These are phyloP conservation scores for Drosophila paramelanica DNA, from an alignment of 2,888 invertebrate species.

Conservation along the genomic window DNA sequence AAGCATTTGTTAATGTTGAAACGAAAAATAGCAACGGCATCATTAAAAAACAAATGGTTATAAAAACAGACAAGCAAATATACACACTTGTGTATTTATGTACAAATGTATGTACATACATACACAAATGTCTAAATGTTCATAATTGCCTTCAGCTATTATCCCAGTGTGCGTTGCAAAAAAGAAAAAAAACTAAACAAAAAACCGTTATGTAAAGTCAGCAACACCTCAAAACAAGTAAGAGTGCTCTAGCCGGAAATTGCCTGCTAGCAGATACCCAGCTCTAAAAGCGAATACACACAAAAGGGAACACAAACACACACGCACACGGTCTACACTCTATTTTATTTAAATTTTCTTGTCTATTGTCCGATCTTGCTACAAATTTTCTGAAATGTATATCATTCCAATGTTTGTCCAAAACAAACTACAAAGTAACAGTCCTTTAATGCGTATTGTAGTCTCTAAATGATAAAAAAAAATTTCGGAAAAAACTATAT, in stretches of 20 bases:
- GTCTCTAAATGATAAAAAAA: no score
- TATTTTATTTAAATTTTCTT: no score
- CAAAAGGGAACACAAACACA: no score
- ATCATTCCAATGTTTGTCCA: no score
- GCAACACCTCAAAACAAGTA: constrained; percentile 24
- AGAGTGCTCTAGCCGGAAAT: neutral
- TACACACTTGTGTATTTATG: constrained; percentile 3
- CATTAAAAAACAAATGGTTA: constrained; percentile 29
- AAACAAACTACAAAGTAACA: no score
- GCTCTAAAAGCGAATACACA: neutral
- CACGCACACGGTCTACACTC: no score
- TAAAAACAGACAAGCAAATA: constrained; percentile 4
- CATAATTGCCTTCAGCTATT: constrained; percentile 28
- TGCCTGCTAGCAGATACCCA: neutral
- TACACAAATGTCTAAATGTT: neutral
- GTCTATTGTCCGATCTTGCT: no score
- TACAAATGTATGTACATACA: constrained; percentile 7
- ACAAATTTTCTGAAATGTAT: no score
- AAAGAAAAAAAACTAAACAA: constrained; percentile 7
- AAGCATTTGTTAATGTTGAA: constrained; percentile 33
- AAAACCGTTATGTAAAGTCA: constrained; percentile 50
- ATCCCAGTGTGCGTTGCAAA: constrained; percentile 30
- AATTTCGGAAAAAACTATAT: no score
- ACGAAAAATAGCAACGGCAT: constrained; percentile 33
- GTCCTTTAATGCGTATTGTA: no score